Percentiles rank a stretch among this genome's conserved stretches.
Evolutionary conservation across 2,797 vertebrate species (phyloP).

Genomic region (Malurus leucopterus): DNA sequence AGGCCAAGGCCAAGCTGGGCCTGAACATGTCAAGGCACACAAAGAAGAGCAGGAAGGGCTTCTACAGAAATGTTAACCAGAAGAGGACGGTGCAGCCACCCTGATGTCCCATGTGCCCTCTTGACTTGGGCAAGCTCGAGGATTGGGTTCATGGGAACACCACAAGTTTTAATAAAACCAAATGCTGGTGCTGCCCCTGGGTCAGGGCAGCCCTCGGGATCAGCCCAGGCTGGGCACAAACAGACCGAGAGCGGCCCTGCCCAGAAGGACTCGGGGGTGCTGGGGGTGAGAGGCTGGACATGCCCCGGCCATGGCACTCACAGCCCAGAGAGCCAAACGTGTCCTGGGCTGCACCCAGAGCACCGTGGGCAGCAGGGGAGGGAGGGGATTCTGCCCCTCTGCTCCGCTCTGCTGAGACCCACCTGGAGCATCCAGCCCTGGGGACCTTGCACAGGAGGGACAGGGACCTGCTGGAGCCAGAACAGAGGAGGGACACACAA

Average conservation of each 20-base stretch:
- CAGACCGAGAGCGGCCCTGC: background rate
- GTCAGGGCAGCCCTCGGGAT: accelerated
- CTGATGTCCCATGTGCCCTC: background rate
- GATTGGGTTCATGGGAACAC: background rate
- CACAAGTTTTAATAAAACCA: background rate
- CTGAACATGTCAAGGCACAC: background rate
- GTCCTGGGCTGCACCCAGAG: background rate
- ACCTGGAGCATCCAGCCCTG: background rate
- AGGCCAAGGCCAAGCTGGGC: background rate
- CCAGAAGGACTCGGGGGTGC: background rate
- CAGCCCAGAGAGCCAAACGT: background rate
- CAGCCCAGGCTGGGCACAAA: background rate
- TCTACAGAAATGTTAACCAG: background rate
- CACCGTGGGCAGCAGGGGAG: background rate
- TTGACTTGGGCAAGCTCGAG: background rate
- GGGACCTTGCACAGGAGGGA: background rate
- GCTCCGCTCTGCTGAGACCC: background rate
- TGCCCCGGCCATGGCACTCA: background rate
- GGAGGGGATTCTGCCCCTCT: background rate
- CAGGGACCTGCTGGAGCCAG: background rate
- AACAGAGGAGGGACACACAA: accelerated
- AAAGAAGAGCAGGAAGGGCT: background rate
- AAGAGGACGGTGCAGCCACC: background rate
- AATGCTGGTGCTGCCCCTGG: background rate
- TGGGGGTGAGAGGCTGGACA: background rate